These are phyloP conservation scores for Valencia hispanica DNA, from an alignment of 2,797 vertebrate genomes.

Conservation along the genomic window DNA sequence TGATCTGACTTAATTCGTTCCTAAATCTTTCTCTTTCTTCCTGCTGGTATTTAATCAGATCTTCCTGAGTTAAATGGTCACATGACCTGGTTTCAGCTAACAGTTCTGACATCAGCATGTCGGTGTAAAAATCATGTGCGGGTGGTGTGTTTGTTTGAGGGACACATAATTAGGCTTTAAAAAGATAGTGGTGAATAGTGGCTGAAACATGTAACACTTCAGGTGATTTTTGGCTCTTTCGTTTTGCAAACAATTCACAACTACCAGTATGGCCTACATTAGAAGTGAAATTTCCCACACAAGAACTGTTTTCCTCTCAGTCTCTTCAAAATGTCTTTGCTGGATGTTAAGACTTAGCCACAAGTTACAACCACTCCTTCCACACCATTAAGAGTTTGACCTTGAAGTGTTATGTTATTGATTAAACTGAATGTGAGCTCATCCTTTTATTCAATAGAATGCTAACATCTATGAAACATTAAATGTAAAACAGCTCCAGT, in stretches of 20 bases:
- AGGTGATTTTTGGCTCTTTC: background rate
- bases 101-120: background rate
- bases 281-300: background rate
- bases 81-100: background rate
- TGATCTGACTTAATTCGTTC: conserved; percentile 28
- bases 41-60: conserved; percentile 30
- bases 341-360: background rate
- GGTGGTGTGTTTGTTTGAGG: conserved; percentile 2
- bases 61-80: conserved; percentile 26
- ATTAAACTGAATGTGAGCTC: background rate
- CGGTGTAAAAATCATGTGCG: conserved; percentile 9
- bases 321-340: background rate
- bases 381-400: background rate
- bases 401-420: background rate
- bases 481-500: background rate
- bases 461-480: background rate
- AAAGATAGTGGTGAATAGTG: background rate
- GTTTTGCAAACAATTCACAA: background rate
- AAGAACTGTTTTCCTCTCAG: background rate
- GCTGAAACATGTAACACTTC: background rate
- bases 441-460: background rate
- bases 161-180: background rate
- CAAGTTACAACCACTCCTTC: background rate
- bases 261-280: too few relatives aligned
- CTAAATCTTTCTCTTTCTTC: conserved; percentile 31